Evolutionary conservation across 2,113 vertebrate genomes (phyloP).

Genomic region (Phaethornis superciliosus): DNA sequence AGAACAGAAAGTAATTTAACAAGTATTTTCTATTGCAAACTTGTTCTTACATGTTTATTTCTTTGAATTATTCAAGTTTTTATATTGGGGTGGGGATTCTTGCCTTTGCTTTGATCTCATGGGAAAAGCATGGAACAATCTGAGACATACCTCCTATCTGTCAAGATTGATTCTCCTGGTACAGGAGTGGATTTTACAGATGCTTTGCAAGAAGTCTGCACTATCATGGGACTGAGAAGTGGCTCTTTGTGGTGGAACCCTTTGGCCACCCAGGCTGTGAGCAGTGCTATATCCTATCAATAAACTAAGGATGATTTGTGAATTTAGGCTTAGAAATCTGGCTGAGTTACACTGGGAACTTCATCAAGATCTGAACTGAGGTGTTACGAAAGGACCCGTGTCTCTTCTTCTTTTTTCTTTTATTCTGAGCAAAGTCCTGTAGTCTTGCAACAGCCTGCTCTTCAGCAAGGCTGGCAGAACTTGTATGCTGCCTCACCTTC

Average conservation of each 20-base stretch:
- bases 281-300: neutral
- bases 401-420: fast-evolving
- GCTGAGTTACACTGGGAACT: neutral
- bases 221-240: neutral
- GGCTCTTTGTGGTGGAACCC: neutral
- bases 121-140: neutral
- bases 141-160: neutral
- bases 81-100: neutral
- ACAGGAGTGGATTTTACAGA: neutral
- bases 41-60: neutral
- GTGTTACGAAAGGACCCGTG: neutral
- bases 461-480: neutral
- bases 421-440: neutral
- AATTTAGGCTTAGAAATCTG: neutral
- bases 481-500: neutral
- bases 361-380: neutral
- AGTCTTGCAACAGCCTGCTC: neutral
- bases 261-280: neutral
- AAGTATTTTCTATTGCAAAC: neutral
- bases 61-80: neutral
- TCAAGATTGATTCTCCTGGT: neutral
- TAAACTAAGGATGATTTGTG: neutral
- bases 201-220: neutral
- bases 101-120: neutral
- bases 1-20: neutral